Base-by-base conservation (phyloP, 30 jellyfish, hydroid and myxozoan genomes). In the Cassiopea xamachana region DNA sequence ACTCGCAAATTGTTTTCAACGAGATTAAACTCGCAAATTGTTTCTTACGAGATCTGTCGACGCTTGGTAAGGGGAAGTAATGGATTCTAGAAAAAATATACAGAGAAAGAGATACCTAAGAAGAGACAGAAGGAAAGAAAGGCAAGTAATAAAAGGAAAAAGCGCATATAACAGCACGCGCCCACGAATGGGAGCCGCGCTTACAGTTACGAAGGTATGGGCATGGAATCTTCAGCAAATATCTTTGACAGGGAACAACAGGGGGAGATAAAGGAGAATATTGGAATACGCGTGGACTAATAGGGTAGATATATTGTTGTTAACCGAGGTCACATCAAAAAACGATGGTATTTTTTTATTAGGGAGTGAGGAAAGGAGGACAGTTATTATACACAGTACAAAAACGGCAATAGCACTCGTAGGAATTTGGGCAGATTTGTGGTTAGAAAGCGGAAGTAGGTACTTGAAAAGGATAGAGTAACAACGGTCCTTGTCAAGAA, bases 331-430 rank as follows among this genome's bases (percentile, higher is more conserved):
- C 18, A 67, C 18, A 14, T 51, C 64, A 67, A 67, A 2, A 2
- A 2, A 14, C 39, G 18, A 67, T 2, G 76, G 18, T 67, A 67
- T 67, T 67, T 67, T 67, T 67, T 67, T 7, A 19, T 14, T 67
- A 67, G 76, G 46, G 76, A 67, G 76, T 19, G 76, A 67, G 76
- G 76, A 67, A 67, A 67, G 76, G 76, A 2, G 46, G 76, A 67
- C 76, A 67, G 76, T 6, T 67, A 67, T 67, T 67, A 14, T 67
- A 19, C 76, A 67, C 2, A 60, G 70, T 8, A 67, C 18, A 67
- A 67, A 19, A 67, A 67, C 46, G 76, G 76, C 76, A 2, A 14
- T 67, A 67, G 76, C 76, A 67, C 76, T 67, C 46, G 76, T 67
- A 67, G 76, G 76, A 67, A 67, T 67, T 19, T 67, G 46, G 76